Percentiles rank a stretch among this genome's conserved stretches.
These are phyloP conservation scores for Gopherus evgoodei DNA, from an alignment of 2,113 vertebrate species.

Conservation along the genomic window DNA sequence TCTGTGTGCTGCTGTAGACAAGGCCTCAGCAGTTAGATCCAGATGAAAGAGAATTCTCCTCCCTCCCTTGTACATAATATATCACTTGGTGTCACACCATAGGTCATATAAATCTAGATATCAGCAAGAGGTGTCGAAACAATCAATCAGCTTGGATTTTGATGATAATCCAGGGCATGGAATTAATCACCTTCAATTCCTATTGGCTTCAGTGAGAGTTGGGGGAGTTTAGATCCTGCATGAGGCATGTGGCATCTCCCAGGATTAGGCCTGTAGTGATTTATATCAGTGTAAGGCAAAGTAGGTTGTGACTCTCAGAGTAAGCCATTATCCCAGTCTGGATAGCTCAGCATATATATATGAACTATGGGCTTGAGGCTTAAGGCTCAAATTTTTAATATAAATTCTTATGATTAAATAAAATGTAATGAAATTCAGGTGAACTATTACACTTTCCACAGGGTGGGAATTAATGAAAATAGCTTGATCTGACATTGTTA, in stretches of 20 bases:
- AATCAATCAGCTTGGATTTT: slow-evolving; percentile 30
- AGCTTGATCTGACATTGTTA: slow-evolving; percentile 17
- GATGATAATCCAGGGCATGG: not conserved
- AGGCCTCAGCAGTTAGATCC: not conserved
- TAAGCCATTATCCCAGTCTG: not conserved
- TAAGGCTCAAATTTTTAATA: not conserved
- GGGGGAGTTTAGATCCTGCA: not conserved
- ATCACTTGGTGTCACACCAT: not conserved
- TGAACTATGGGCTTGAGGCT: not conserved
- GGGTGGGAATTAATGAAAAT: slow-evolving; percentile 13
- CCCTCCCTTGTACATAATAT: not conserved
- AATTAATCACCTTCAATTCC: not conserved
- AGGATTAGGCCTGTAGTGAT: not conserved
- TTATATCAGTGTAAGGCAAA: not conserved
- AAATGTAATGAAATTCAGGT: slow-evolving; percentile 25
- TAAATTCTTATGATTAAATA: slow-evolving; percentile 48
- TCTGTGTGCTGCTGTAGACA: not conserved
- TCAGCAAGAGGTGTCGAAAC: not conserved
- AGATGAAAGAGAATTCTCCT: not conserved
- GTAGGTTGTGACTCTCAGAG: not conserved
- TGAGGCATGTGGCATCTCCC: not conserved
- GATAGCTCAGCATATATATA: not conserved
- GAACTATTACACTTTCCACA: slow-evolving; percentile 15
- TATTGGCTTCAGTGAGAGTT: accelerated
- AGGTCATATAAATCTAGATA: slow-evolving; percentile 10